phyloP scores from a whole-genome alignment of 2,888 invertebrate genomes.

The Rhagium mordax region DNA sequence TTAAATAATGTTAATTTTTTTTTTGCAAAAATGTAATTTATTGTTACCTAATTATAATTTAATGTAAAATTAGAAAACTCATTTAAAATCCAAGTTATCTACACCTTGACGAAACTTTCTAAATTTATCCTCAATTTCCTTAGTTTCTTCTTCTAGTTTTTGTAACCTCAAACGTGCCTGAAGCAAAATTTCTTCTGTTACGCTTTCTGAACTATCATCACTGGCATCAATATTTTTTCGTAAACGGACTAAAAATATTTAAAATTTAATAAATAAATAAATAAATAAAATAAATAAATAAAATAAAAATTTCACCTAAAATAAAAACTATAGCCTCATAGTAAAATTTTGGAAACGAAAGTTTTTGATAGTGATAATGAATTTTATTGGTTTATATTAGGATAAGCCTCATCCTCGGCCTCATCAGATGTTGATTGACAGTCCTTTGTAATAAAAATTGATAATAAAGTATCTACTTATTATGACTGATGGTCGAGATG shows the following conservation, averaged over 20 bases:
- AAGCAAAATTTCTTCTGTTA: slow-evolving; percentile 70
- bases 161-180: slow-evolving; percentile 73
- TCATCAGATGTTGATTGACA: too few relatives aligned
- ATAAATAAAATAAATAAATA: background rate
- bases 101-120: slow-evolving; percentile 41
- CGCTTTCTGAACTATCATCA: slow-evolving; percentile 63
- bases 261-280: too few relatives aligned
- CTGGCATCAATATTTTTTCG: slow-evolving; percentile 16
- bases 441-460: too few relatives aligned
- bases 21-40: background rate
- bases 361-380: too few relatives aligned
- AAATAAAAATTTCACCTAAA: too few relatives aligned
- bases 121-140: slow-evolving; percentile 74
- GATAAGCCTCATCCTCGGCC: too few relatives aligned
- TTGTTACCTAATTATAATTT: background rate
- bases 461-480: too few relatives aligned
- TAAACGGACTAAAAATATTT: slow-evolving; percentile 19
- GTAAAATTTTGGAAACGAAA: too few relatives aligned
- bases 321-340: too few relatives aligned
- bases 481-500: too few relatives aligned
- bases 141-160: slow-evolving; percentile 75
- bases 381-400: too few relatives aligned
- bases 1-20: background rate
- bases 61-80: background rate
- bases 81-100: background rate